Percentiles rank a stretch among this genome's conserved stretches.
Evolutionary conservation across 2,888 invertebrate genomes (phyloP).

Genomic region (Drosophila recens): DNA sequence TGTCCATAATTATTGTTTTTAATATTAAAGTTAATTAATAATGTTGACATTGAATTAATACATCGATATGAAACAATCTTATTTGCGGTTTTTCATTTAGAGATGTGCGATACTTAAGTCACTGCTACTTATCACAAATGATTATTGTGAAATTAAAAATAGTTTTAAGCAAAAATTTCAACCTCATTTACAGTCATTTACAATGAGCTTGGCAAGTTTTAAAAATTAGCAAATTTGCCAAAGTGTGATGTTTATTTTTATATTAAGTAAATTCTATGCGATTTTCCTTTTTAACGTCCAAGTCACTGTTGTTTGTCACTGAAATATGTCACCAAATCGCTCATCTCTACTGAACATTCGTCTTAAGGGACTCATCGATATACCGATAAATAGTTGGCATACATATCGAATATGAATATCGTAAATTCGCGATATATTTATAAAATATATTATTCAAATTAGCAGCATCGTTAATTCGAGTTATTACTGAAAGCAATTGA

Average conservation of each 20-base stretch:
- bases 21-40: slow-evolving; percentile 15
- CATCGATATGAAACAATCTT: slow-evolving; percentile 8
- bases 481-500: neutral
- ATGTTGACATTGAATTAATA: neutral
- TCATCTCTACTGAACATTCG: neutral
- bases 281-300: too few species aligned
- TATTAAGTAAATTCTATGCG: too few species aligned
- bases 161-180: too few species aligned
- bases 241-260: too few species aligned
- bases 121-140: too few species aligned
- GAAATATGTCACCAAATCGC: neutral
- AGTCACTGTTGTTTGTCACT: too few species aligned
- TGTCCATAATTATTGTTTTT: slow-evolving; percentile 20
- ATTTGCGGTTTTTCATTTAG: neutral
- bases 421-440: slow-evolving; percentile 17
- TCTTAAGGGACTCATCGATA: slow-evolving; percentile 12
- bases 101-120: neutral
- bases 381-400: neutral
- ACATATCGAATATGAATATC: slow-evolving; percentile 1
- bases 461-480: slow-evolving; percentile 11
- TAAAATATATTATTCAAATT: slow-evolving; percentile 39
- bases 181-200: too few species aligned
- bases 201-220: too few species aligned
- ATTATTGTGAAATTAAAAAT: too few species aligned
- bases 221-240: too few species aligned